These are phyloP conservation scores for Laticauda colubrina DNA, from an alignment of 2,113 vertebrate species.

Conservation along the genomic window DNA sequence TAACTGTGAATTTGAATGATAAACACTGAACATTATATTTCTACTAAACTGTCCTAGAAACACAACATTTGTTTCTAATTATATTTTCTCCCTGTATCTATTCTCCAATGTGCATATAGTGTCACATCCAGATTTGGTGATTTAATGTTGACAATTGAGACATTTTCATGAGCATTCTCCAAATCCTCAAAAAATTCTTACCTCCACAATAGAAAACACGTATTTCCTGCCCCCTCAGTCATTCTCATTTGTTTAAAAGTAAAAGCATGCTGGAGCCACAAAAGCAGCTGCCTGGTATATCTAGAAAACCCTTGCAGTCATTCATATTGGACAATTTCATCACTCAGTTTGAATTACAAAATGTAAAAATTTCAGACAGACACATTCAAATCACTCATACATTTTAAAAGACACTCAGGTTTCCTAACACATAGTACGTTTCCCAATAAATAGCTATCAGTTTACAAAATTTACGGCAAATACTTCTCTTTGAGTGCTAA, in stretches of 20 bases:
- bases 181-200: conserved; percentile 44
- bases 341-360: conserved; percentile 35
- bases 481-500: background rate
- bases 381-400: conserved; percentile 45
- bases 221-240: conserved; percentile 46
- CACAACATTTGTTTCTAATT: background rate
- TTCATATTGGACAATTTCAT: conserved; percentile 48
- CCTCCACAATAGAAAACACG: conserved; percentile 42
- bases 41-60: background rate
- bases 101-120: background rate
- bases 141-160: conserved; percentile 19
- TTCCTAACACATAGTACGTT: conserved; percentile 38
- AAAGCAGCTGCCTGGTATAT: conserved; percentile 40
- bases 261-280: conserved; percentile 40
- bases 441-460: conserved; percentile 41
- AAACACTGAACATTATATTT: conserved; percentile 7
- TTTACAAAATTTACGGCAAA: conserved; percentile 43
- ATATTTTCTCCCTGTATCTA: background rate
- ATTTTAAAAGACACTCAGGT: conserved; percentile 33
- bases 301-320: conserved; percentile 47
- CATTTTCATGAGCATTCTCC: conserved; percentile 25
- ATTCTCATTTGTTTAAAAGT: conserved; percentile 52
- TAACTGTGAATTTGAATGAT: conserved; percentile 42
- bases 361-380: conserved; percentile 50
- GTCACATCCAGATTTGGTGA: conserved; percentile 11